phyloP scores from a whole-genome alignment of 2,797 vertebrate genomes.

The Delichon dasypus region DNA sequence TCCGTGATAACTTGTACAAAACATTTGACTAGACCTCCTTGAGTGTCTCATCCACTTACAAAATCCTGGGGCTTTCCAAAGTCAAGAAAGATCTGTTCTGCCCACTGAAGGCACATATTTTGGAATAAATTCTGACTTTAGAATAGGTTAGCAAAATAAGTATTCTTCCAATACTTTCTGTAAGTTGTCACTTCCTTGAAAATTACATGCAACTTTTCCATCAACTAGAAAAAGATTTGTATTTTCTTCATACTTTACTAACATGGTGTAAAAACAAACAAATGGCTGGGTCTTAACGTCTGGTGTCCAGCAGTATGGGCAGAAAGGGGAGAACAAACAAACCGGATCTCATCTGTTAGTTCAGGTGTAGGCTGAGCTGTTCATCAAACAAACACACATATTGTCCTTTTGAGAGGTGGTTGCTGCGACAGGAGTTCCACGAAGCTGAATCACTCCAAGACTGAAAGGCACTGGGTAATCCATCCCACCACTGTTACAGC shows the following conservation, averaged over 20 bases:
- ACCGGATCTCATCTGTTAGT: slow-evolving; percentile 28
- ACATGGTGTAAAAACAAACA: slow-evolving; percentile 18
- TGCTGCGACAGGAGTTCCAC: neutral
- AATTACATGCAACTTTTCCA: neutral
- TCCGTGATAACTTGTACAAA: slow-evolving; percentile 3
- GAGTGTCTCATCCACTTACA: neutral
- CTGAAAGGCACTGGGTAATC: neutral
- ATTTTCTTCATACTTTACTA: neutral
- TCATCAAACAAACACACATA: slow-evolving; percentile 19
- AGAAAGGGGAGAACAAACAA: slow-evolving; percentile 17
- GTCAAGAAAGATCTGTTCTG: neutral
- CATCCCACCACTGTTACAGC: neutral
- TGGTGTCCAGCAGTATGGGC: neutral
- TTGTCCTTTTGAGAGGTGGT: slow-evolving; percentile 9
- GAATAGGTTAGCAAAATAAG: slow-evolving; percentile 1
- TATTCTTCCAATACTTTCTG: neutral
- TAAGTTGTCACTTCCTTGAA: neutral
- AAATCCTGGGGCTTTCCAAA: slow-evolving; percentile 23
- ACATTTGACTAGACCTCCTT: neutral
- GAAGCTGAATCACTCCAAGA: neutral
- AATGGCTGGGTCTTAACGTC: slow-evolving; percentile 4
- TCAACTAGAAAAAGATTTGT: neutral
- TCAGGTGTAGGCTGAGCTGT: slow-evolving; percentile 10
- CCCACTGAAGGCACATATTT: neutral
- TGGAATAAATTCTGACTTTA: neutral